Conservation (phyloP, 1,140 invertebrate species). For the Hyposmocoma kahamanoa region DNA sequence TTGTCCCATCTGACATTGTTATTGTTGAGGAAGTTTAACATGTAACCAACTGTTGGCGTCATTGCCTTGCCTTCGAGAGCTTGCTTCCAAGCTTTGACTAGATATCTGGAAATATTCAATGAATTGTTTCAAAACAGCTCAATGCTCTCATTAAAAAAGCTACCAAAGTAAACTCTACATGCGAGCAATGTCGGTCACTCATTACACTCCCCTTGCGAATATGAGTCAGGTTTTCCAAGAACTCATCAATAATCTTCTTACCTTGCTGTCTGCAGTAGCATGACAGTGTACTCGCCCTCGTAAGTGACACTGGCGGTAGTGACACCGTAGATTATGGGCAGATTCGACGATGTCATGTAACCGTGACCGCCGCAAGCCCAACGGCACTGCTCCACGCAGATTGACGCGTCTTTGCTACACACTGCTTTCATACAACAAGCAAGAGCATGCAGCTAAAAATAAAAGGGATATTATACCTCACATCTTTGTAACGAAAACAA, state of each 20-base stretch:
- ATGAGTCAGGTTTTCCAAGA: no score
- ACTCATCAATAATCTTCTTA: no score
- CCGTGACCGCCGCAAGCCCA: slow-evolving; percentile 93
- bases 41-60: slow-evolving; percentile 78
- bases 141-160: no score
- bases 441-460: slow-evolving; percentile 84
- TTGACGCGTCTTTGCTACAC: slow-evolving; percentile 80
- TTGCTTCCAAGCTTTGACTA: slow-evolving; percentile 81
- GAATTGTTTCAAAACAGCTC: no score
- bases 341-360: slow-evolving; percentile 87
- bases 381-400: slow-evolving; percentile 83
- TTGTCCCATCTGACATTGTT: slow-evolving; percentile 73
- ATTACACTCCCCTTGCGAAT: no score
- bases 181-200: no score
- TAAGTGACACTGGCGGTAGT: slow-evolving; percentile 91
- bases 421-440: slow-evolving; percentile 92
- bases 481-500: no score
- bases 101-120: slow-evolving; percentile 62
- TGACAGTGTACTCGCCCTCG: slow-evolving; percentile 94
- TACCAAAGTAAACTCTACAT: no score
- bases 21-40: slow-evolving; percentile 47
- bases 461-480: no score
- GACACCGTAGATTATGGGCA: slow-evolving; percentile 86
- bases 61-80: slow-evolving; percentile 72
- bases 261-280: slow-evolving; percentile 90